These are phyloP conservation scores for Darevskia nairensis DNA, from an alignment of 2,797 vertebrate species.

Conservation along the genomic window DNA sequence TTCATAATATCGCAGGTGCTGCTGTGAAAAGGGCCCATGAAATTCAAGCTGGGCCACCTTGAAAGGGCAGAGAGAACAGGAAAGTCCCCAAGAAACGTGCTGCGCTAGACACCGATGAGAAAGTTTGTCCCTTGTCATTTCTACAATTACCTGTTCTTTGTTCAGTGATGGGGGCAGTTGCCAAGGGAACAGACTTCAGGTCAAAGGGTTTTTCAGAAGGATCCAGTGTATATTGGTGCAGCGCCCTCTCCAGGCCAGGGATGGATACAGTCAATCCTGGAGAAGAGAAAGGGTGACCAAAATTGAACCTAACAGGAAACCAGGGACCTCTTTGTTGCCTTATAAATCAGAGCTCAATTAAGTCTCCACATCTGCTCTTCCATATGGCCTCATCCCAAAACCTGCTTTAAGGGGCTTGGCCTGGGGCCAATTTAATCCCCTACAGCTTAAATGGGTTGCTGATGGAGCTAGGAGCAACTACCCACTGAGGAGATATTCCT, in stretches of 20 bases:
- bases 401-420: neutral
- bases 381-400: constrained; percentile 6
- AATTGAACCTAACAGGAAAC: constrained; percentile 13
- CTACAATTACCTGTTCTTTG: constrained; percentile 78
- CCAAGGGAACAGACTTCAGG: constrained; percentile 84
- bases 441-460: neutral
- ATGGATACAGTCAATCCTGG: constrained; percentile 82
- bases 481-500: neutral
- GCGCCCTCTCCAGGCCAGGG: constrained; percentile 82
- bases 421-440: constrained; percentile 24
- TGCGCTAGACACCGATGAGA: neutral
- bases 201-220: constrained; percentile 85
- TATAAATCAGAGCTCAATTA: constrained; percentile 35
- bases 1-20: neutral
- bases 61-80: neutral
- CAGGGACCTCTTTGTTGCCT: neutral
- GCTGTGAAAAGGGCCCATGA: neutral
- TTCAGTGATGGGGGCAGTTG: constrained; percentile 77
- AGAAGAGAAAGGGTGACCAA: constrained; percentile 30
- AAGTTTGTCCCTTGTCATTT: constrained; percentile 15
- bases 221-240: constrained; percentile 84
- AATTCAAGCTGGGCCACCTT: neutral
- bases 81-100: neutral
- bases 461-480: neutral
- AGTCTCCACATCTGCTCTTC: constrained; percentile 16